Conservation (phyloP, 2,888 invertebrate species). For the Hetaerina titia region DNA sequence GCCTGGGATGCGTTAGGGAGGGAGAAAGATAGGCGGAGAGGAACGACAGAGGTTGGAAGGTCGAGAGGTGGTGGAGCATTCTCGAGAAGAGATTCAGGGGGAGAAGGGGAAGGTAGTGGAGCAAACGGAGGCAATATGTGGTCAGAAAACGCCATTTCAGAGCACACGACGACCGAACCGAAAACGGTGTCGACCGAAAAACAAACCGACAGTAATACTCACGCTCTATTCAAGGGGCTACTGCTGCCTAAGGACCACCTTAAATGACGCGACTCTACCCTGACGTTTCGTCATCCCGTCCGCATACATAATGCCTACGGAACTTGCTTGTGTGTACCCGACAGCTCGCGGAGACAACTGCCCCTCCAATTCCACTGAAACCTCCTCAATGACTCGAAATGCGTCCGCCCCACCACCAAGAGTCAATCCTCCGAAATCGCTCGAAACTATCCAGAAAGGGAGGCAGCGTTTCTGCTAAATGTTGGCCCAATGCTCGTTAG, state of each 20-base stretch:
- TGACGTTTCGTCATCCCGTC: not conserved
- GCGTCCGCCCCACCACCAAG: not conserved
- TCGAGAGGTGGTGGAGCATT: not conserved
- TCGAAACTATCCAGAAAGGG: not conserved
- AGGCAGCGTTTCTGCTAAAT: not conserved
- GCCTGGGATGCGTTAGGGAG: not conserved
- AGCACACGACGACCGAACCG: not conserved
- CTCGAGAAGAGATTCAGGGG: not conserved
- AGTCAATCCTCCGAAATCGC: not conserved
- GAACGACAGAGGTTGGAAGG: not conserved
- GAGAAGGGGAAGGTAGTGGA: not conserved
- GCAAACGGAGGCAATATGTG: not conserved
- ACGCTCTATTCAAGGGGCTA: not conserved
- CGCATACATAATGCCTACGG: not conserved
- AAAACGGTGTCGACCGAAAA: conserved; percentile 8
- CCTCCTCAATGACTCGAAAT: too few relatives aligned
- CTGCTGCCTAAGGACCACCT: not conserved
- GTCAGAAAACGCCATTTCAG: not conserved
- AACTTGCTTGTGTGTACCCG: not conserved
- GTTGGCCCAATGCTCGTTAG: not conserved
- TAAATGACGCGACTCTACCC: not conserved
- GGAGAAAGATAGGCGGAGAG: not conserved
- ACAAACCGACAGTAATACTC: not conserved
- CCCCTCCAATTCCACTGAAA: not conserved
- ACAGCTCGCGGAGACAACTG: not conserved